Base-by-base conservation (phyloP, 2,888 invertebrate species). In the Mythimna pallens region DNA sequence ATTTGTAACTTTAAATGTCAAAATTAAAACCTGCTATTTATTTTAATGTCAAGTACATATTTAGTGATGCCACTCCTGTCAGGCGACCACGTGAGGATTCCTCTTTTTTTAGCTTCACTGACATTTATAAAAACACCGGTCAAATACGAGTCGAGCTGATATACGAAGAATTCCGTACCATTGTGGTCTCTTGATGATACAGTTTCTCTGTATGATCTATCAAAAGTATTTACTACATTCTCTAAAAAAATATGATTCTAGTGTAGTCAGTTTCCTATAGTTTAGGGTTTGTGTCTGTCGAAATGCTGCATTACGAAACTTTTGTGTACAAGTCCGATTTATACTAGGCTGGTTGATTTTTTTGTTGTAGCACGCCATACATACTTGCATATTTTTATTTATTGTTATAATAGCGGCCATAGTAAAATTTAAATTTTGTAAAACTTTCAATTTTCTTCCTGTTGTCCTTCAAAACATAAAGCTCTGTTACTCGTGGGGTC, bases 1-100 rank as follows among this genome's bases (percentile, higher is more conserved):
- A 25, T 78, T 62, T 64, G 36, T n/a, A 36, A 61, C 8, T 57
- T 72, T 9, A 78, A 76, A 76, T 78, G 78, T 57, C 73, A 76
- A n/a, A 22, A 34, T 54, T 12, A 40, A 65, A 72, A 78, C 61
- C 65, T 61, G 78, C 25, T 78, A 43, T 70, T 54, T 54, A 54
- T 14, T 22, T 47, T 63, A 76, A 76, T 77, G 70, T 77, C 77
- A 77, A 77, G 70, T 22, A 30, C 52, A 36, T 55, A 64, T 54
- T 65, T 52, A 71, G 47, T 30, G 47, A 55, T 50, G 22, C 14
- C n/a, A 50, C 50, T 43, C 34, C 14, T 25, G 6, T 14, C 2
- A 40, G 20, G 14, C 22, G 22, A 47, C 25, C 59, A 34, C 10
- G 63, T 63, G 52, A 61, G 47, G 43, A 47, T 54, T 59, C 52